Evolutionary conservation across 2,797 vertebrate species (phyloP).

Genomic region (Cheirogaleus major): DNA sequence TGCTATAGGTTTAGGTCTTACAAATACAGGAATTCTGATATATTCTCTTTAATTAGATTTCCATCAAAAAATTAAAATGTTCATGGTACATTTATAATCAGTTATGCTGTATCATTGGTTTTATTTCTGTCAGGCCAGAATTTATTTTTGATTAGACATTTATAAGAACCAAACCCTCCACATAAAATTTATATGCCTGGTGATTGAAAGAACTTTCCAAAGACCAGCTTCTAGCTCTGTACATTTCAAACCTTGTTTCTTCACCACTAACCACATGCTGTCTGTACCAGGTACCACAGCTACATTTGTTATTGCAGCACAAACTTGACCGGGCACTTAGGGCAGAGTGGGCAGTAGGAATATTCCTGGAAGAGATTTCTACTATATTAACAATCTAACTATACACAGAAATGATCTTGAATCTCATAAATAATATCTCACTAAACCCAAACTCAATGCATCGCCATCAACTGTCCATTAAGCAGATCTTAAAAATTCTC

Average conservation of each 20-base stretch:
- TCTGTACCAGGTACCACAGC: neutral
- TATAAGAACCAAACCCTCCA: neutral
- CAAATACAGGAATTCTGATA: neutral
- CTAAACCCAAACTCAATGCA: neutral
- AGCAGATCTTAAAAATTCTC: neutral
- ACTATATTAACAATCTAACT: neutral
- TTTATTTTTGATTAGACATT: neutral
- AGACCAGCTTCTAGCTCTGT: neutral
- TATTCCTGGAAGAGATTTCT: neutral
- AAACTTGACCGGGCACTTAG: neutral
- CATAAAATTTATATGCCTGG: neutral
- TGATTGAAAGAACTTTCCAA: neutral
- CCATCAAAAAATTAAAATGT: neutral
- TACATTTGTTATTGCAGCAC: neutral
- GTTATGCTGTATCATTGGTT: neutral
- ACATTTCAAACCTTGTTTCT: neutral
- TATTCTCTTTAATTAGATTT: neutral
- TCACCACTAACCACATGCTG: neutral
- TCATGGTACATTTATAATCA: neutral
- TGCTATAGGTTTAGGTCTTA: neutral
- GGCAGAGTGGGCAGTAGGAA: neutral
- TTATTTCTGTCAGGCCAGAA: slow-evolving; percentile 1
- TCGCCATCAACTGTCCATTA: neutral
- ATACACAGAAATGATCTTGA: neutral
- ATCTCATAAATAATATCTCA: neutral